phyloP scores from a whole-genome alignment of 1,140 invertebrate genomes.

The Plodia interpunctella region DNA sequence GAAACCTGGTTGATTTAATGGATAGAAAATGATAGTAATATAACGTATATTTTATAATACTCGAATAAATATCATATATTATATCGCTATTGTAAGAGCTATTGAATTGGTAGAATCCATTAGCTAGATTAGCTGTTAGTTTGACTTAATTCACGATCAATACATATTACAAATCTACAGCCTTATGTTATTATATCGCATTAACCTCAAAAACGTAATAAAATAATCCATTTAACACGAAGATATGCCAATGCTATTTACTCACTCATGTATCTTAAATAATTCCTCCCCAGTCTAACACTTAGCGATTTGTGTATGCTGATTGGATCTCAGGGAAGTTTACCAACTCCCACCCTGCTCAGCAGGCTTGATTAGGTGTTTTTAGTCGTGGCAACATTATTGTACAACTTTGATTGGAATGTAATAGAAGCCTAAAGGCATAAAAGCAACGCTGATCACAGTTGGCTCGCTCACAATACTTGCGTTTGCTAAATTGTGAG shows the following conservation, averaged over 20 bases:
- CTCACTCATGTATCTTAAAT: slow-evolving; percentile 18
- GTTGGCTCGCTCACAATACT: slow-evolving; percentile 34
- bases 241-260: slow-evolving; percentile 13
- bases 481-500: slow-evolving; percentile 26
- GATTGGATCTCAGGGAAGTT: slow-evolving; percentile 28
- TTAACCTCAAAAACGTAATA: slow-evolving; percentile 9
- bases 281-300: slow-evolving; percentile 18
- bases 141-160: not conserved
- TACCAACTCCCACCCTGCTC: slow-evolving; percentile 19
- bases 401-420: slow-evolving; percentile 57
- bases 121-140: not conserved
- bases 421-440: slow-evolving; percentile 35
- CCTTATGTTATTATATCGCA: not conserved
- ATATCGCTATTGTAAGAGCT: too few relatives aligned
- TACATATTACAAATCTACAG: not conserved
- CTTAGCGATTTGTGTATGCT: slow-evolving; percentile 34
- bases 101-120: too few relatives aligned
- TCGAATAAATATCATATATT: too few relatives aligned
- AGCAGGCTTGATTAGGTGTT: slow-evolving; percentile 49
- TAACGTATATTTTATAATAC: too few relatives aligned
- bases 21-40: too few relatives aligned
- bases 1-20: too few relatives aligned
- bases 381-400: slow-evolving; percentile 43
- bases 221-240: slow-evolving; percentile 9
- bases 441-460: slow-evolving; percentile 40